Percentiles rank a stretch among this genome's conserved stretches.
Evolutionary conservation across 2,888 invertebrate species (phyloP).

Genomic region (Cataglyphis rosenhaueri): DNA sequence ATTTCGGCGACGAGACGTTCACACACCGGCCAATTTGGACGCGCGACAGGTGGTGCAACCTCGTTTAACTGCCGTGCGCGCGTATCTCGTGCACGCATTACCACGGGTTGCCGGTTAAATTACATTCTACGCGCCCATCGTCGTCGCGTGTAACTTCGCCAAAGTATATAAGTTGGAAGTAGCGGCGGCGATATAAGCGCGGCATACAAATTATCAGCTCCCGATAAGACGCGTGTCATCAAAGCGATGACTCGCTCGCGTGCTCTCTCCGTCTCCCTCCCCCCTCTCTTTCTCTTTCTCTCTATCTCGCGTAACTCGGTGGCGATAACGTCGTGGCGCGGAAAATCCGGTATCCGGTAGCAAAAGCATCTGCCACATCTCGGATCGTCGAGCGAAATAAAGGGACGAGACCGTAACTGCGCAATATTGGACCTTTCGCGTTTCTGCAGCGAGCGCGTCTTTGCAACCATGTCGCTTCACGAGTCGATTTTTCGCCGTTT

Average conservation of each 20-base stretch:
- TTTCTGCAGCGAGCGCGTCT: background rate
- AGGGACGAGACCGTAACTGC: slow-evolving; percentile 5
- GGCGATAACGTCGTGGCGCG: slow-evolving; percentile 47
- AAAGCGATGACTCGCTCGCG: slow-evolving; percentile 56
- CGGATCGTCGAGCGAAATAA: slow-evolving; percentile 24
- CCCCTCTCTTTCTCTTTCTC: background rate
- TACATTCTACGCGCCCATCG: slow-evolving; percentile 54
- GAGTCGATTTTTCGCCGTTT: slow-evolving; percentile 26
- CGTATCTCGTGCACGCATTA: slow-evolving; percentile 40
- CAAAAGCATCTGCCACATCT: slow-evolving; percentile 29
- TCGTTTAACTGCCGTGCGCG: slow-evolving; percentile 50
- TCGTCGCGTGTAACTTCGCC: slow-evolving; percentile 46
- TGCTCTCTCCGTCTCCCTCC: too few relatives aligned
- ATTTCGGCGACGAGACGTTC: slow-evolving; percentile 27
- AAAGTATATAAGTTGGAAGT: slow-evolving; percentile 50
- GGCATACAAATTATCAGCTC: slow-evolving; percentile 62
- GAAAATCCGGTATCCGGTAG: slow-evolving; percentile 36
- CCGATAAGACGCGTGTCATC: slow-evolving; percentile 57
- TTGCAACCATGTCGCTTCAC: background rate
- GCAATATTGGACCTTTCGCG: background rate
- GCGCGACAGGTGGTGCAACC: slow-evolving; percentile 50
- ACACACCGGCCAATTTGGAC: slow-evolving; percentile 15
- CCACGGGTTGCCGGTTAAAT: slow-evolving; percentile 58
- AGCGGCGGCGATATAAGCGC: slow-evolving; percentile 36
- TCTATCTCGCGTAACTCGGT: slow-evolving; percentile 5